Conservation (phyloP, 2,888 invertebrate species). For the Dioctria linearis region DNA sequence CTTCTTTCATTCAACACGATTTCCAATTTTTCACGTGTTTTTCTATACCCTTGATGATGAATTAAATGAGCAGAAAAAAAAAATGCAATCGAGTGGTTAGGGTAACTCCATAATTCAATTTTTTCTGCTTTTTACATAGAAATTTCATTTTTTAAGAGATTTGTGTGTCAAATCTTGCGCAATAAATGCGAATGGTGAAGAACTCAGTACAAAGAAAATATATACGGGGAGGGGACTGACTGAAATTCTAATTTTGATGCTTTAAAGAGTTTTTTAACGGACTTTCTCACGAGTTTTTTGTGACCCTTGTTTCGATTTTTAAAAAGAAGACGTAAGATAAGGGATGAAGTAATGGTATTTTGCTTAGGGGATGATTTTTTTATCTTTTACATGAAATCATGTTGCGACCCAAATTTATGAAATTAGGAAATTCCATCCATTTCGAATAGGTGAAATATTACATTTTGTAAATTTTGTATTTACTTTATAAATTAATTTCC, state of each 20-base stretch:
- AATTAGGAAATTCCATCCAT: too few relatives aligned
- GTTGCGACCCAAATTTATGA: too few relatives aligned
- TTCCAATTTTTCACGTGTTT: conserved; percentile 45
- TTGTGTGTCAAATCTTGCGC: conserved; percentile 33
- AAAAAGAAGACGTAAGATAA: conserved; percentile 16
- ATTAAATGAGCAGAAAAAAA: not conserved
- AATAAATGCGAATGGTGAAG: conserved; percentile 29
- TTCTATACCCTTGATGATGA: conserved; percentile 24
- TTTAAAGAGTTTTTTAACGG: conserved; percentile 44
- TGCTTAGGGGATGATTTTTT: not conserved
- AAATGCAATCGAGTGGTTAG: conserved; percentile 45
- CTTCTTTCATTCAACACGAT: not conserved
- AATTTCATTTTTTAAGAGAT: conserved; percentile 30
- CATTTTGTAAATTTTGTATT: too few relatives aligned
- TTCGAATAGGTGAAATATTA: too few relatives aligned
- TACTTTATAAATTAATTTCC: too few relatives aligned
- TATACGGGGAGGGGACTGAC: not conserved
- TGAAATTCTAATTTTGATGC: conserved; percentile 43
- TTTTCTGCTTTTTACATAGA: conserved; percentile 39
- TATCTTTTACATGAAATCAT: not conserved
- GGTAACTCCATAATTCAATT: conserved; percentile 13
- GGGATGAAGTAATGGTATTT: conserved; percentile 18
- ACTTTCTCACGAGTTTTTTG: conserved; percentile 50
- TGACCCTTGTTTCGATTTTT: not conserved
- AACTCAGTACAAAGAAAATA: not conserved